phyloP scores from a whole-genome alignment of 2,797 vertebrate genomes.

The Jordanella pulchra region DNA sequence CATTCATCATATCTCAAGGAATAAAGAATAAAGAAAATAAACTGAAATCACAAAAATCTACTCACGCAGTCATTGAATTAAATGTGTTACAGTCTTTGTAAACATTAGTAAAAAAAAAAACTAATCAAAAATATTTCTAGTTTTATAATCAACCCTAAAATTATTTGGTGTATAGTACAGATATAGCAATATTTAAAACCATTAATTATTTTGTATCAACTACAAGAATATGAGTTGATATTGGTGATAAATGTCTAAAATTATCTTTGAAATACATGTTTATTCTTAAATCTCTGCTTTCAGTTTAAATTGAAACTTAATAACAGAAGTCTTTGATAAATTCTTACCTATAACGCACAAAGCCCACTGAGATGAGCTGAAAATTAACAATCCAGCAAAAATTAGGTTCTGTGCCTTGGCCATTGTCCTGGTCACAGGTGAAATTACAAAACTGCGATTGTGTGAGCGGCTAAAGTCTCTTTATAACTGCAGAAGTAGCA shows the following conservation, averaged over 20 bases:
- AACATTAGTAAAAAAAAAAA: neutral
- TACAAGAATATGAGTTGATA: neutral
- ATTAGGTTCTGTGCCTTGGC: slow-evolving; percentile 18
- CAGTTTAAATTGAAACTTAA: neutral
- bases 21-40: neutral
- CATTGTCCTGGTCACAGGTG: slow-evolving; percentile 53
- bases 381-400: slow-evolving; percentile 66
- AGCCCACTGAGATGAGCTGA: slow-evolving; percentile 52
- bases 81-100: neutral
- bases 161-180: neutral
- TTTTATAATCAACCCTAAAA: neutral
- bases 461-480: slow-evolving; percentile 3
- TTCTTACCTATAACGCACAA: slow-evolving; percentile 68
- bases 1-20: neutral
- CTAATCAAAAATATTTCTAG: neutral
- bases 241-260: too few relatives aligned
- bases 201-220: neutral
- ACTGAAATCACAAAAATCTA: neutral
- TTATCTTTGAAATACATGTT: slow-evolving; percentile 3
- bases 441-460: neutral
- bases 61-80: neutral
- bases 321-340: slow-evolving; percentile 2
- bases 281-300: neutral
- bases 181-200: neutral
- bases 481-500: slow-evolving; percentile 61